These are phyloP conservation scores for Forbesichthys papilliferus DNA, from an alignment of 2,113 vertebrate species.

Conservation along the genomic window DNA sequence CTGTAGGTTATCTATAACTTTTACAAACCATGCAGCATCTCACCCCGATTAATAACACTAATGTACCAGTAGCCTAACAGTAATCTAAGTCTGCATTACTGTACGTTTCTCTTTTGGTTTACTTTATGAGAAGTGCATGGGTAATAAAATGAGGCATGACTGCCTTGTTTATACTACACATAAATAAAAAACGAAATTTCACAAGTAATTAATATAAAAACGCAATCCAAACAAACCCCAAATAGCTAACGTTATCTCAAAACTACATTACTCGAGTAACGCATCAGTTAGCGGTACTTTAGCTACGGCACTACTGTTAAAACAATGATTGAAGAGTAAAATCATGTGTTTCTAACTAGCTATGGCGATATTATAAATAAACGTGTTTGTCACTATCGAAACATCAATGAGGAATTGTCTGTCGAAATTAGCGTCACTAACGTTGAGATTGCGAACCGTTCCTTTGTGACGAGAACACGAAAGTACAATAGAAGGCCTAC, in stretches of 20 bases:
- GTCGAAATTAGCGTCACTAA: slow-evolving; percentile 56
- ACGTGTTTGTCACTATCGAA: slow-evolving; percentile 8
- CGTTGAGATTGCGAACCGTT: slow-evolving; percentile 31
- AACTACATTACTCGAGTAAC: slow-evolving; percentile 32
- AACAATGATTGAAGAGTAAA: slow-evolving; percentile 18
- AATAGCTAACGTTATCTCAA: neutral
- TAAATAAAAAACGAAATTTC: neutral
- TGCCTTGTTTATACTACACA: neutral
- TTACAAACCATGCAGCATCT: no score
- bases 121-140: no score
- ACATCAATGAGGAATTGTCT: slow-evolving; percentile 43
- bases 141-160: no score
- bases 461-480: slow-evolving; percentile 73
- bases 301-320: slow-evolving; percentile 39
- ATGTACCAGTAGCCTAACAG: no score
- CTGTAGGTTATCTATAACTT: no score
- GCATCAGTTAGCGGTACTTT: slow-evolving; percentile 42
- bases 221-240: neutral
- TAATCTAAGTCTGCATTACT: no score
- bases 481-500: slow-evolving; percentile 67
- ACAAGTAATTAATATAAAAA: neutral
- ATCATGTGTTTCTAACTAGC: neutral
- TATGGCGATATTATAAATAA: neutral
- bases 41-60: no score
- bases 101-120: no score